Conservation (phyloP, 2,888 invertebrate genomes). For the Pandemis corylana region DNA sequence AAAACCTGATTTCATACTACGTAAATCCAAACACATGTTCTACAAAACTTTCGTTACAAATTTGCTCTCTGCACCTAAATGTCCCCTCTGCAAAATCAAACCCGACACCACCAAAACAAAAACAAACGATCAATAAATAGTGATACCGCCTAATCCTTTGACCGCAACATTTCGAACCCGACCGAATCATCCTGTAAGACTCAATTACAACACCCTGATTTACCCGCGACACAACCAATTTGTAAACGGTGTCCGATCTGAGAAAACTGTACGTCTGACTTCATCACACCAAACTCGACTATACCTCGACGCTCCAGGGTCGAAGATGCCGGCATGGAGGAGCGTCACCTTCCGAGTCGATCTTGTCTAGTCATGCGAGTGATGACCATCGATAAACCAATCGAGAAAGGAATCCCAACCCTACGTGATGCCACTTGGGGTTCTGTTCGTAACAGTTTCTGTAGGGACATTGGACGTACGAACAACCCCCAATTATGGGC, state of each 20-base stretch:
- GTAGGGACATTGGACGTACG: conserved; percentile 53
- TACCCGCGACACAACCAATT: conserved; percentile 83
- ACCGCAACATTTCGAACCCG: conserved; percentile 66
- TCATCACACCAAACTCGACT: conserved; percentile 50
- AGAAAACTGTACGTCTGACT: conserved; percentile 65
- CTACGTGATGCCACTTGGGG: conserved; percentile 50
- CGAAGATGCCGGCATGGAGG: conserved; percentile 38
- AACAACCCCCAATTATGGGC: conserved; percentile 81
- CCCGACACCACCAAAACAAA: conserved; percentile 52
- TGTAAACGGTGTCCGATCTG: conserved; percentile 80
- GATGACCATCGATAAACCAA: conserved; percentile 71
- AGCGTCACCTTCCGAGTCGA: conserved; percentile 76
- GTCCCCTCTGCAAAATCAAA: conserved; percentile 2
- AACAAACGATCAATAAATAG: conserved; percentile 74
- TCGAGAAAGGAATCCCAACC: conserved; percentile 53
- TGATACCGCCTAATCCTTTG: conserved; percentile 80
- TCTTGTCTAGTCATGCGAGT: conserved; percentile 84
- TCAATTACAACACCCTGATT: conserved; percentile 84
- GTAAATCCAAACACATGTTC: not conserved
- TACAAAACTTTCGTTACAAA: not conserved
- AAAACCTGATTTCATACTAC: not conserved
- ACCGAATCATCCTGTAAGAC: conserved; percentile 83
- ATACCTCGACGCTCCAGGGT: conserved; percentile 45
- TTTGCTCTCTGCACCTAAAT: not conserved
- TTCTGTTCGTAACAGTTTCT: conserved; percentile 50